phyloP scores from a whole-genome alignment of 2,797 vertebrate species.

The Rallus crepitans region DNA sequence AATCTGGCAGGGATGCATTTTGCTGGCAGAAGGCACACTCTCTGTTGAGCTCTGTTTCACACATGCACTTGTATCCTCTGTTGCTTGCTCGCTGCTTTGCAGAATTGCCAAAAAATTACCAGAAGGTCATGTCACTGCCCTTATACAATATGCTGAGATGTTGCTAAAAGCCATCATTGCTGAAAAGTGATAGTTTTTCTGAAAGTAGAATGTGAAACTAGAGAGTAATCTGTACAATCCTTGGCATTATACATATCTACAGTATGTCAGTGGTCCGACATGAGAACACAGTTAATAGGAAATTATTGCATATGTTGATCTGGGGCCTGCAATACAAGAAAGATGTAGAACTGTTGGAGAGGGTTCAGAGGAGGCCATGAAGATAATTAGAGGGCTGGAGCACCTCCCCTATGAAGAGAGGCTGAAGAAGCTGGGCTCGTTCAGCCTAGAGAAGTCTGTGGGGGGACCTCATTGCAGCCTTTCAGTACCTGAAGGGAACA shows the following conservation, averaged over 20 bases:
- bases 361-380: no score
- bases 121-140: not conserved
- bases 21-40: not conserved
- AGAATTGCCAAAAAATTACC: not conserved
- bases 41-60: not conserved
- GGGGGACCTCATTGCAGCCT: no score
- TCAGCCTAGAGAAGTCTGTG: no score
- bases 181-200: not conserved
- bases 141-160: not conserved
- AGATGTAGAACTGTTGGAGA: no score
- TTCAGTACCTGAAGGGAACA: no score
- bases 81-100: not conserved
- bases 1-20: slow-evolving; percentile 2
- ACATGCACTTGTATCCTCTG: not conserved
- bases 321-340: no score
- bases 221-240: not conserved
- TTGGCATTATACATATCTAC: not conserved
- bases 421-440: no score
- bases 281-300: not conserved
- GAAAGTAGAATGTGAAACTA: not conserved
- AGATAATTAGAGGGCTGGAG: no score
- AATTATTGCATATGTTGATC: not conserved
- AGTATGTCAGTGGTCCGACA: not conserved
- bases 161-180: not conserved
- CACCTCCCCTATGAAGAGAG: no score